phyloP scores from a whole-genome alignment of 2,113 vertebrate genomes.

The Martes martes region DNA sequence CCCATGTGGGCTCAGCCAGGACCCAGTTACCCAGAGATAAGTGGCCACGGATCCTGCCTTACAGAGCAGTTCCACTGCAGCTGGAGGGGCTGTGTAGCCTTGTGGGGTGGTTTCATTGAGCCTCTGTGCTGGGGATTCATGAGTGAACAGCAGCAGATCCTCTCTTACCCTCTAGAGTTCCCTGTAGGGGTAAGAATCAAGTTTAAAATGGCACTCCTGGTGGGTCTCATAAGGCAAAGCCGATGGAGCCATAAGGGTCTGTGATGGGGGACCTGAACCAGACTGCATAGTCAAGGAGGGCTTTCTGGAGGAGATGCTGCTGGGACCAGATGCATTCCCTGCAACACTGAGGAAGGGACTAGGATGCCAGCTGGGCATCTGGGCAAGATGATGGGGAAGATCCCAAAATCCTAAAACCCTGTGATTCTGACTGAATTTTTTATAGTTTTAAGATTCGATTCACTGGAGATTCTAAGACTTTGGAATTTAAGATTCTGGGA shows the following conservation, averaged over 20 bases:
- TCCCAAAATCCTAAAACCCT: not conserved
- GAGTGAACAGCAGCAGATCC: not conserved
- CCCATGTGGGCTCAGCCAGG: not conserved
- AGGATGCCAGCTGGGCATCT: not conserved
- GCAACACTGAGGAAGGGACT: not conserved
- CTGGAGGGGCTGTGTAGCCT: rapidly evolving
- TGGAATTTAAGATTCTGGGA: not conserved
- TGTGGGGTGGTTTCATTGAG: not conserved
- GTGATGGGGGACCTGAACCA: not conserved
- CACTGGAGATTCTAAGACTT: not conserved
- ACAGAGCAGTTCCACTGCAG: rapidly evolving
- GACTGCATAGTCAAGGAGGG: not conserved
- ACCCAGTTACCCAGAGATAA: not conserved
- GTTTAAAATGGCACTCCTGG: not conserved
- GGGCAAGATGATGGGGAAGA: not conserved
- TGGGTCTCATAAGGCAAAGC: not conserved
- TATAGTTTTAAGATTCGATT: not conserved
- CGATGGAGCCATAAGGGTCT: not conserved
- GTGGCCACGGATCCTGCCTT: not conserved
- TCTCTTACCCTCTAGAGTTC: not conserved
- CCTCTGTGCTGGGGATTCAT: not conserved
- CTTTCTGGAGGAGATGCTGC: not conserved
- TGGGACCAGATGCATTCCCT: not conserved
- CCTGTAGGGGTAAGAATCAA: not conserved
- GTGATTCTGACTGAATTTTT: not conserved